Percentiles rank a stretch among this genome's conserved stretches.
These are phyloP conservation scores for Anastatus disparis DNA, from an alignment of 1,140 invertebrate genomes.

Conservation along the genomic window DNA sequence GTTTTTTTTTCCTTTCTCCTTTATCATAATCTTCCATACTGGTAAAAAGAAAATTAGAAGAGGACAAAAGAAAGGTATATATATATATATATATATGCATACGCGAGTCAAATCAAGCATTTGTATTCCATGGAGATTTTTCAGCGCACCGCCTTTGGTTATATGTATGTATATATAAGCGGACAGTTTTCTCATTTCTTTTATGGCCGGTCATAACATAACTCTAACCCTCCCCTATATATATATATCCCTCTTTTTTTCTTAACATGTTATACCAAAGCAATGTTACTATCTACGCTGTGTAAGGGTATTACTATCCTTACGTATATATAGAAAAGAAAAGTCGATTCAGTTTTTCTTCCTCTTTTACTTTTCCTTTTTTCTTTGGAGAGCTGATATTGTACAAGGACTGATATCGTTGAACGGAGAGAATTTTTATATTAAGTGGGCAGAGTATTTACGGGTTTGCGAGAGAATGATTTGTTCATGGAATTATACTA, in stretches of 20 bases:
- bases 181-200: slow-evolving; percentile 64
- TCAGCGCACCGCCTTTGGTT: too few relatives aligned
- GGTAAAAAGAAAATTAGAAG: not conserved
- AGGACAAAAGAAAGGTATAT: not conserved
- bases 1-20: not conserved
- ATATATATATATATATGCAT: not conserved
- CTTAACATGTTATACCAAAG: too few relatives aligned
- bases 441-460: not conserved
- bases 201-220: slow-evolving; percentile 62
- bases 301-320: not conserved
- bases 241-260: too few relatives aligned
- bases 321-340: too few relatives aligned
- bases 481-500: not conserved
- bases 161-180: too few relatives aligned
- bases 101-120: slow-evolving; percentile 57
- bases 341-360: too few relatives aligned
- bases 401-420: too few relatives aligned
- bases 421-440: slow-evolving; percentile 35
- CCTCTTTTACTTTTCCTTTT: too few relatives aligned
- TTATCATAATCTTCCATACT: slow-evolving; percentile 38
- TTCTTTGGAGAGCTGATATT: too few relatives aligned
- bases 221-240: slow-evolving; percentile 54
- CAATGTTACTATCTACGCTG: slow-evolving; percentile 2
- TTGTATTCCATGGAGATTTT: slow-evolving; percentile 64
- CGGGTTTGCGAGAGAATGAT: not conserved